Evolutionary conservation across 2,888 invertebrate genomes (phyloP), one percentile per base, ranked within the genome.

Genomic region (Teleiodes luculella): DNA sequence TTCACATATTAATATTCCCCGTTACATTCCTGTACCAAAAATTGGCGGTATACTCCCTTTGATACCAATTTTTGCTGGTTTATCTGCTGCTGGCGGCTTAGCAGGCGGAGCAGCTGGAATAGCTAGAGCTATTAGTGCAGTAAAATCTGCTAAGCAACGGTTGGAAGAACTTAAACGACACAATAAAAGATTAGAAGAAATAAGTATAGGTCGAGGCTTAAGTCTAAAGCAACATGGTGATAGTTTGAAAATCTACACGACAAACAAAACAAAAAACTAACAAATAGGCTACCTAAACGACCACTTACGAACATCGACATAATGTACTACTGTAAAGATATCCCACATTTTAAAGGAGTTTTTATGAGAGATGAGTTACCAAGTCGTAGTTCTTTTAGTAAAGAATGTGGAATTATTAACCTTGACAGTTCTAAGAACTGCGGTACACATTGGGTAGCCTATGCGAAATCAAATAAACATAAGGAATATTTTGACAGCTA

Each of bases 401-500:
- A 31, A 33, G 57, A 57, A 45, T 52, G 48, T 46, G 67, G 53
- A 1, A 47, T 61, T 6, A 16, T 61, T 7, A 73, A 76, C 65
- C 62, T 75, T 50, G 74, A 73, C 14, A 52, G 6, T 61, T 48
- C 49, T 13, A 11, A 53, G 28, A 55, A 55, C 14, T 13, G 41
- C 33, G 76, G 77, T 7, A 72, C 74, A 24, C 76, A 80, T 62
- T 74, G 78, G 76, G 66, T 73, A 62, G 66, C 71, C 45, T 77
- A 74, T 57, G 64, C 55, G 30, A 77, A 78, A 64, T 54, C 60
- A 4, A 58, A 60, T 16, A 55, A 67, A 46, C 33, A 62, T 28
- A 62, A 72, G 14, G 56, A 64, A 46, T 80, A 80, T 59, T 80
- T 70, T 63, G 75, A 79, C 55, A 74, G 72, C 50, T 79, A 72